phyloP scores from a whole-genome alignment of 2,113 vertebrate species.

The Suricata suricatta region DNA sequence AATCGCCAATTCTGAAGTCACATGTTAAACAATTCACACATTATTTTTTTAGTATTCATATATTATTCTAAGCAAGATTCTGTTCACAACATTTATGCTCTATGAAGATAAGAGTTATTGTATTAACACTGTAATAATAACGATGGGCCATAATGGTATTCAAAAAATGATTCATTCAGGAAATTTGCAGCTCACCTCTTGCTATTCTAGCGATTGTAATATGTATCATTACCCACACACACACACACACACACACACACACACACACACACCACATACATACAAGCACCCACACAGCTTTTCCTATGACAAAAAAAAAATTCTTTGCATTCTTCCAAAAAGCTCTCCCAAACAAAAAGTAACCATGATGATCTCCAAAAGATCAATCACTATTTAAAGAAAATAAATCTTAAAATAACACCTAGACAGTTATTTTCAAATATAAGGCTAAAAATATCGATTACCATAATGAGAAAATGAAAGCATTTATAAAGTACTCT shows the following conservation, averaged over 20 bases:
- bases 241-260: not conserved
- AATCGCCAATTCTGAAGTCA: not conserved
- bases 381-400: not conserved
- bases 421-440: slow-evolving; percentile 46
- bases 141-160: not conserved
- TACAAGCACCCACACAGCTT: not conserved
- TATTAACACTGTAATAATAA: not conserved
- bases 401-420: slow-evolving; percentile 39
- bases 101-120: not conserved
- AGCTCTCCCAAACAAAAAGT: not conserved
- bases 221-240: not conserved
- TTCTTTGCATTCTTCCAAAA: slow-evolving; percentile 7
- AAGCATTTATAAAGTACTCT: slow-evolving; percentile 45
- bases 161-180: not conserved
- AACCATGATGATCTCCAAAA: not conserved
- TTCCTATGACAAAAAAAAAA: not conserved
- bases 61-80: not conserved
- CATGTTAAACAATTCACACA: not conserved
- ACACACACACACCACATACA: not conserved
- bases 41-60: not conserved
- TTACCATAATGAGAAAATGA: slow-evolving; percentile 57
- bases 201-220: not conserved
- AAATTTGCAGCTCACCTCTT: not conserved
- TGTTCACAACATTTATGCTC: not conserved
- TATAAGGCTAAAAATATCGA: slow-evolving; percentile 25